These are phyloP conservation scores for Lepidocyrtinus sp. DNA, from an alignment of 2,888 invertebrate genomes.

Conservation along the genomic window DNA sequence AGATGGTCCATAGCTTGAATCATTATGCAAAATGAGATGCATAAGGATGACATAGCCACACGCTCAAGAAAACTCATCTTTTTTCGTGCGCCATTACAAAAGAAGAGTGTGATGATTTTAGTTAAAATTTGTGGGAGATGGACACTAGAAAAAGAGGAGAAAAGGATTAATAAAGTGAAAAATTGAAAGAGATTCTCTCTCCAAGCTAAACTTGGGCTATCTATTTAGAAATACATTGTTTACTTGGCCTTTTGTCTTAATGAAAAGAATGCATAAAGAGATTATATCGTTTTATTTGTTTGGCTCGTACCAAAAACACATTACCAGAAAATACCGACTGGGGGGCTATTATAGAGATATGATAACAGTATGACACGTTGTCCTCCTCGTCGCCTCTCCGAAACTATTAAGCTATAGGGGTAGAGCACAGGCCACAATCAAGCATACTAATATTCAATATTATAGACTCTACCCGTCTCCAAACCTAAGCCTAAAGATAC, in stretches of 20 bases:
- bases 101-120: conserved; percentile 52
- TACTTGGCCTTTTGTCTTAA: conserved; percentile 29
- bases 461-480: background rate
- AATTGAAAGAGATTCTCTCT: conserved; percentile 12
- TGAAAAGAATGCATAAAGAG: conserved; percentile 58
- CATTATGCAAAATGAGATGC: conserved; percentile 14
- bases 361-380: conserved; percentile 60
- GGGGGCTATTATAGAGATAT: conserved; percentile 51
- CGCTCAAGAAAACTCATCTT: background rate
- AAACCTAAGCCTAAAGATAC: background rate
- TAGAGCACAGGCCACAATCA: conserved; percentile 7
- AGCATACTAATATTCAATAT: conserved; percentile 9
- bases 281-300: conserved; percentile 32
- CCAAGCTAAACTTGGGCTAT: background rate
- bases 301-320: conserved; percentile 61
- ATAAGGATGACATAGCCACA: conserved; percentile 16
- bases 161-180: conserved; percentile 38
- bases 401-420: conserved; percentile 14
- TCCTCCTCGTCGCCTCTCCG: conserved; percentile 19
- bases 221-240: background rate
- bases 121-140: conserved; percentile 40
- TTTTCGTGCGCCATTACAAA: background rate
- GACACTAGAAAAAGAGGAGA: conserved; percentile 31
- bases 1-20: background rate
- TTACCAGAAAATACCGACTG: background rate